Conservation (phyloP, 2,113 vertebrate species). For the Galeopterus variegatus region DNA sequence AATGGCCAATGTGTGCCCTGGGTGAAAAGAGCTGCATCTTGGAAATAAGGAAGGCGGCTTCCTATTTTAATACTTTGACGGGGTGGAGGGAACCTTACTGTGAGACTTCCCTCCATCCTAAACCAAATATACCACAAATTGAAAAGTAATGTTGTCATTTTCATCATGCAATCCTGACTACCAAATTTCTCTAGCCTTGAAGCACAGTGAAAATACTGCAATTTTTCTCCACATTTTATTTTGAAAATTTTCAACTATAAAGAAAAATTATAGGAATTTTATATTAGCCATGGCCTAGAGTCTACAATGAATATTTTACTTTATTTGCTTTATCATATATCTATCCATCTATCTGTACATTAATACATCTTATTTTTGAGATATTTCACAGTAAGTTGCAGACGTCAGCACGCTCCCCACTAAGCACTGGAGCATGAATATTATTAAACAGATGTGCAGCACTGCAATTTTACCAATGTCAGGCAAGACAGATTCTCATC, state of each 20-base stretch:
- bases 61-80: background rate
- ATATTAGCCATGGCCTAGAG: background rate
- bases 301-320: background rate
- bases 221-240: background rate
- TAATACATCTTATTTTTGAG: background rate
- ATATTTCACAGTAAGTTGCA: background rate
- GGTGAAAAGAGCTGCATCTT: background rate
- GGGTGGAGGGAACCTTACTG: background rate
- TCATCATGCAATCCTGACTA: background rate
- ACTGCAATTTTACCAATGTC: background rate
- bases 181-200: background rate
- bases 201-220: background rate
- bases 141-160: background rate
- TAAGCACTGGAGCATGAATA: background rate
- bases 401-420: background rate
- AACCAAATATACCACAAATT: background rate
- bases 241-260: background rate
- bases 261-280: background rate
- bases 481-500: background rate
- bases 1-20: too few relatives aligned
- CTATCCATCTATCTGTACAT: background rate
- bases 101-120: background rate
- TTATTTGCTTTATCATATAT: background rate
- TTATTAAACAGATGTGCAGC: background rate
- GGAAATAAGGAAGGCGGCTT: background rate